Evolutionary conservation across 35 echinoderm and acorn worm species (phyloP), one percentile per base, ranked within the genome.

Genomic region (Patiria miniata): DNA sequence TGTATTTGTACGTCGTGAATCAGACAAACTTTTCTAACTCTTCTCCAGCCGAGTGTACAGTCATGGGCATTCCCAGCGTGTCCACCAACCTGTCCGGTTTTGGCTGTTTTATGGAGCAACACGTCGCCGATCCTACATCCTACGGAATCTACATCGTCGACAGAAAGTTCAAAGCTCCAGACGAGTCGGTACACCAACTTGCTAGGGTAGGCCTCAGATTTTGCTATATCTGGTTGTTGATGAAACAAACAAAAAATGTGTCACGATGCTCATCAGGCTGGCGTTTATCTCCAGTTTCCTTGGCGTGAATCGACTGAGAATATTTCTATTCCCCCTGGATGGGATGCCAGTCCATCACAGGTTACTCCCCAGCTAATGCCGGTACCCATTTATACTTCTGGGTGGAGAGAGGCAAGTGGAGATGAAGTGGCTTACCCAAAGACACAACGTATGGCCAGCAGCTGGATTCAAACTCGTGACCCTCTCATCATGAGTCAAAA

Each of bases 61-160:
- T 99, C 9, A 99, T 99, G 96, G 96, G 96, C 68, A 95, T 99
- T 26, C 96, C 96, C 18, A 99, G 96, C 26, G 96, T 99, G 1
- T 92, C 96, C 1, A 99, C 93, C 12, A 99, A 99, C 73, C 79
- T 99, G 1, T 99, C 96, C 1, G 96, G 96, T 0, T 99, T 99
- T 82, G 96, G 96, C 23, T 84, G 90, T 23, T 99, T 99, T 86
- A 99, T 99, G 89, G 77, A 86, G 0, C 85, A 99, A 23, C 96
- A 99, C 18, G 90, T 99, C 30, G 96, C 96, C 0, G 96, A 99
- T 51, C 96, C 96, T 16, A 99, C 93, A 14, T 99, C 96, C 6
- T 99, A 99, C 77, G 96, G 96, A 8, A 94, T 95, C 81, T 95
- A 95, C 68, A 95, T 95, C 19, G 93, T 99, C 2, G 96, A 99